Base-by-base conservation (phyloP, 2,113 vertebrate species). In the Vidua chalybeata region DNA sequence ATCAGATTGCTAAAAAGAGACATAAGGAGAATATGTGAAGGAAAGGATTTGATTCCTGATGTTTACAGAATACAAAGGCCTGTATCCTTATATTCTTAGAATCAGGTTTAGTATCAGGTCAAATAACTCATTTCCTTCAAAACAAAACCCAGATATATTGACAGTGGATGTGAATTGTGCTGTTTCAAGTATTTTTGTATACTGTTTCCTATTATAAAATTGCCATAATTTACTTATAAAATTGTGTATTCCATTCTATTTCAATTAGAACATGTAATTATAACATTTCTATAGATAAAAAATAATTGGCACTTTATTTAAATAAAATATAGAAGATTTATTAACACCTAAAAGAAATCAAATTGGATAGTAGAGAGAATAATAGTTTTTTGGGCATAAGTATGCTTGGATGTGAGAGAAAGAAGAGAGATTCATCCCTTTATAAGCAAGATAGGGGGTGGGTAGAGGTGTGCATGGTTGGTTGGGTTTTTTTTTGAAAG, bases 21-120 rank as follows among this genome's bases (percentile, higher is more conserved):
- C 0, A 0, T 46, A 55, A 62, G 20, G 49, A 72, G 54, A 61
- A 66, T 54, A 54, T 7, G 3, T 18, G 62, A 63, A 69, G 45
- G 56, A 80, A 73, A 90, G 10, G 2, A 51, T 92, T 88, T 54
- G 59, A 51, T 84, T 91, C 19, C 24, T 87, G 23, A 31, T 82
- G 35, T 64, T 95, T 84, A 19, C 39, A 72, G 74, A 75, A 35
- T 24, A 89, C 52, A 68, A 72, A 93, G 30, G 13, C 21, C 54
- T 39, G 20, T 0, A 8, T 58, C 90, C 31, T 46, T 56, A 77
- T 24, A 63, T 63, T 85, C 74, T 79, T 83, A 54, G 46, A 84
- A 76, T 59, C 89, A 10, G 63, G 24, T 62, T 73, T 62, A 80
- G 6, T 21, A 46, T 83, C 13, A 72, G 59, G 8, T 64, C 43